Conservation (phyloP, 2,113 vertebrate genomes). For the Gasterosteus nipponicus region DNA sequence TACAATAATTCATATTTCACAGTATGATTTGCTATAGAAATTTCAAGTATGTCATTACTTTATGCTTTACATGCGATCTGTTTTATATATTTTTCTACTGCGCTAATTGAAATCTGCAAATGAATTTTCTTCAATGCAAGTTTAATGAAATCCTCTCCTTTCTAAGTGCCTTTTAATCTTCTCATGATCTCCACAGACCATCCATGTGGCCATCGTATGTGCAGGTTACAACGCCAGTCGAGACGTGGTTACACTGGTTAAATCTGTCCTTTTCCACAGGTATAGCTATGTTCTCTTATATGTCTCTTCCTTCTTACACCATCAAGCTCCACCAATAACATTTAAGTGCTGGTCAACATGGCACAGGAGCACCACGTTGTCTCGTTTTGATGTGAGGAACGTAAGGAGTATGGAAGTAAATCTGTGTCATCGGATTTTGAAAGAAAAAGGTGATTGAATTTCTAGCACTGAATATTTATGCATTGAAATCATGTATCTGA, state of each 20-base stretch:
- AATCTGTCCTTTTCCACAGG: slow-evolving; percentile 98
- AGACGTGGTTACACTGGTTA: slow-evolving; percentile 97
- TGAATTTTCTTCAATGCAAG: not conserved
- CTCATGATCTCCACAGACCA: slow-evolving; percentile 85
- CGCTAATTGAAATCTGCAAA: not conserved
- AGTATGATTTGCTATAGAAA: not conserved
- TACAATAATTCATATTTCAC: not conserved
- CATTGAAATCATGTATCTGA: too few relatives aligned
- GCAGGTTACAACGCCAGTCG: slow-evolving; percentile 98
- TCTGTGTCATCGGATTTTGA: too few relatives aligned
- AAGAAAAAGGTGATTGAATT: too few relatives aligned
- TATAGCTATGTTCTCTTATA: slow-evolving; percentile 64
- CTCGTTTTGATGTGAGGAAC: too few relatives aligned
- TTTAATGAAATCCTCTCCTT: not conserved
- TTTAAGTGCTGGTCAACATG: too few relatives aligned
- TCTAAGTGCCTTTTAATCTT: not conserved
- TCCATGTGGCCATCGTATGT: slow-evolving; percentile 98
- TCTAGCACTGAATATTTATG: too few relatives aligned
- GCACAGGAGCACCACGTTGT: too few relatives aligned
- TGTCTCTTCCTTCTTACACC: not conserved
- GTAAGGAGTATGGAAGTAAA: too few relatives aligned
- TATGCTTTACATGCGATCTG: not conserved
- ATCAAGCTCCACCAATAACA: not conserved
- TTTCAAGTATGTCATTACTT: not conserved
- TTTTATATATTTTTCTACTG: not conserved